Conservation (phyloP, 2,797 vertebrate genomes). For the Pangasius djambal region DNA sequence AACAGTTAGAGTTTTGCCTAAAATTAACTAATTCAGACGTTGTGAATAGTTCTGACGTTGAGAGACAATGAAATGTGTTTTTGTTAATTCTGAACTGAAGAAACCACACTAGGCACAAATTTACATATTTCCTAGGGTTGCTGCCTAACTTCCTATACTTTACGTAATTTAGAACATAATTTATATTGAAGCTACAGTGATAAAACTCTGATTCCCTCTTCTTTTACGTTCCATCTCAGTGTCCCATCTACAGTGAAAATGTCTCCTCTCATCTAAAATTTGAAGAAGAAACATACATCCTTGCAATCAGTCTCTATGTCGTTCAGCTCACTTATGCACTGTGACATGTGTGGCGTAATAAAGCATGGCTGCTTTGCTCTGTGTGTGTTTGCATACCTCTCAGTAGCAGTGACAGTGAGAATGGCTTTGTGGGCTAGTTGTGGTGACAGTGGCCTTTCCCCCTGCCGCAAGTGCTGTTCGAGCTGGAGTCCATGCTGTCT, state of each 20-base stretch:
- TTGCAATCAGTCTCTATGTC: neutral
- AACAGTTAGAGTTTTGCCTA: neutral
- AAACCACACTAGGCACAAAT: neutral
- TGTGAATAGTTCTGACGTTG: neutral
- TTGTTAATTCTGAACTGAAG: neutral
- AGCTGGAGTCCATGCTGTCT: slow-evolving; percentile 40
- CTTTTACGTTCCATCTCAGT: neutral
- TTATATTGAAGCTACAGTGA: neutral
- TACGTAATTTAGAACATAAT: neutral
- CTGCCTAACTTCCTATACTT: neutral
- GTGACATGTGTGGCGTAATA: neutral
- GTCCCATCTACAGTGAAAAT: neutral
- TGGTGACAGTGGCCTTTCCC: slow-evolving; percentile 50
- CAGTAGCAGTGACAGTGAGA: slow-evolving; percentile 27
- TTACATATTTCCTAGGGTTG: neutral
- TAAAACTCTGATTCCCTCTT: neutral
- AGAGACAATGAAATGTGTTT: neutral
- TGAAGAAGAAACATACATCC: neutral
- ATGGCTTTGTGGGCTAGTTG: slow-evolving; percentile 26
- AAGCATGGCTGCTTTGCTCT: slow-evolving; percentile 13
- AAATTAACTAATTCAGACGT: neutral
- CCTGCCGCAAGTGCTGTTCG: slow-evolving; percentile 44
- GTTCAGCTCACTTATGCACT: neutral
- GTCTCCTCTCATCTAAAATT: neutral
- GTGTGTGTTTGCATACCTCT: slow-evolving; percentile 11